Conservation (phyloP, 2,797 vertebrate species). For the Chromobotia macracanthus region DNA sequence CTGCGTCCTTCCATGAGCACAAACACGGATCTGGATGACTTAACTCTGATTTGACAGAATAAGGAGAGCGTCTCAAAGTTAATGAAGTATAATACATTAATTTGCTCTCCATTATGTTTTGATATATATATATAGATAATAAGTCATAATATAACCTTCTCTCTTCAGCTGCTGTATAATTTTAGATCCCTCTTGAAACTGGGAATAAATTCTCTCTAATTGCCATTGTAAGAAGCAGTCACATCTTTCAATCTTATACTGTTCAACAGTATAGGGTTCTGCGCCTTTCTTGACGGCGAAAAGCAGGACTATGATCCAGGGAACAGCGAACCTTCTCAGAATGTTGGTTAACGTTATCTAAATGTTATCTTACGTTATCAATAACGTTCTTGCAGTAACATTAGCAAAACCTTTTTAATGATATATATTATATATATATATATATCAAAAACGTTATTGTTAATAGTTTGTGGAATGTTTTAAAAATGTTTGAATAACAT, state of each 20-base stretch:
- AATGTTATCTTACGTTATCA: no score
- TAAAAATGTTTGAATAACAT: no score
- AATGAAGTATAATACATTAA: slow-evolving; percentile 24
- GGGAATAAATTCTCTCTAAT: neutral
- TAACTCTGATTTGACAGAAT: slow-evolving; percentile 15
- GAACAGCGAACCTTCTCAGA: no score
- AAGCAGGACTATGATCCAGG: neutral
- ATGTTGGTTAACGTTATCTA: no score
- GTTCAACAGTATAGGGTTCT: neutral
- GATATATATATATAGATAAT: slow-evolving; percentile 26
- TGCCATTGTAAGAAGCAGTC: neutral
- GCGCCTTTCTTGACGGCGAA: neutral
- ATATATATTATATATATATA: no score
- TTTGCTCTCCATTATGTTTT: slow-evolving; percentile 12
- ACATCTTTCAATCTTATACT: neutral
- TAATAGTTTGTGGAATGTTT: no score
- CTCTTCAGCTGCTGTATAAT: neutral
- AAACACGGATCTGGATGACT: neutral
- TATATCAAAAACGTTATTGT: no score
- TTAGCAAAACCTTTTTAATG: no score
- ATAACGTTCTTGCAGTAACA: no score
- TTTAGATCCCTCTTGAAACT: neutral
- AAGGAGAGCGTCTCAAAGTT: neutral
- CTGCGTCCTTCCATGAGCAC: neutral
- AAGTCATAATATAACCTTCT: neutral